A percentile compares a stretch with the other conserved stretches of the same genome.
Conservation (phyloP, 2,888 invertebrate genomes). For the Drosophila subquinaria region DNA sequence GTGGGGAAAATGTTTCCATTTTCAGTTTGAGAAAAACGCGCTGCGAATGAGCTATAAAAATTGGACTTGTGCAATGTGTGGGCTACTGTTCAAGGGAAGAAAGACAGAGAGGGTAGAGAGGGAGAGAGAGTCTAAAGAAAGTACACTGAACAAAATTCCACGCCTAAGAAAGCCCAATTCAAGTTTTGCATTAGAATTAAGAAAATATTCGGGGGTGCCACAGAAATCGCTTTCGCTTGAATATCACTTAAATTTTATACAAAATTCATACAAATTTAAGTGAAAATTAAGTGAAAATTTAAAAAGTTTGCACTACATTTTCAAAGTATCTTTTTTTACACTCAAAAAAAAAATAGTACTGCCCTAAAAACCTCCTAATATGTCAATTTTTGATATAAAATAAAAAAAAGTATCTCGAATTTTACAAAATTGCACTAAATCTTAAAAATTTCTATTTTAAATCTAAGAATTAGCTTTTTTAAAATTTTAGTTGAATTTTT, state of each 20-base stretch:
- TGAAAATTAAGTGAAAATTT: no score
- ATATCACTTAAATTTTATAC: no score
- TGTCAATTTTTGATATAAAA: not conserved
- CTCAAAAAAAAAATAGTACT: not conserved
- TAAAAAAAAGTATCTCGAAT: no score
- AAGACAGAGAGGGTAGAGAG: not conserved
- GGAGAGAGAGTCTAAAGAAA: not conserved
- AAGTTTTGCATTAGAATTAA: not conserved
- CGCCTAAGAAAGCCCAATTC: rapidly evolving
- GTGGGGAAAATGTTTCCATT: conserved; percentile 57
- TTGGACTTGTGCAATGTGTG: conserved; percentile 4
- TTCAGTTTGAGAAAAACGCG: conserved; percentile 38
- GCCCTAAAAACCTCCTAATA: not conserved
- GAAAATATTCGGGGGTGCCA: no score
- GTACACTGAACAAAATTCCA: not conserved
- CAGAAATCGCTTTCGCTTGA: no score
- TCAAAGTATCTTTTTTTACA: no score
- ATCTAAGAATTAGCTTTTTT: no score
- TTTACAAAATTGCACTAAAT: not conserved
- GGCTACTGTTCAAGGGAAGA: not conserved
- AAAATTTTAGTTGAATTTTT: no score
- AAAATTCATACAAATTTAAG: no score
- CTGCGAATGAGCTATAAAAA: conserved; percentile 26
- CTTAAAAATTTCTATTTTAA: no score
- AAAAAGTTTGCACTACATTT: not conserved